phyloP scores from a whole-genome alignment of 2,113 vertebrate genomes.

The Peromyscus leucopus region DNA sequence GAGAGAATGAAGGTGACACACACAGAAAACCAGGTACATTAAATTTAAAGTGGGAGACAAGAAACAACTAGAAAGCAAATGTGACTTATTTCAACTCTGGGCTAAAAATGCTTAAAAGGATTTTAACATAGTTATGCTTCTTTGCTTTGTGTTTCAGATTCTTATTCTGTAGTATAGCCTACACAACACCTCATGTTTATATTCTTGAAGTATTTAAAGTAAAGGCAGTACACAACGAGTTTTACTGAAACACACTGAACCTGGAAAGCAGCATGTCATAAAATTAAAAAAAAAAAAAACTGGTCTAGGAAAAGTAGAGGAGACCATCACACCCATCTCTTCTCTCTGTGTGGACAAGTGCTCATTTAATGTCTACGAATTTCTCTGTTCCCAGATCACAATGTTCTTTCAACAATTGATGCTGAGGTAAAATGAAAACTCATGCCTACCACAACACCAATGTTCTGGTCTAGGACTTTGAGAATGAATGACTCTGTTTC shows the following conservation, averaged over 20 bases:
- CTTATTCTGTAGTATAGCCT: not conserved
- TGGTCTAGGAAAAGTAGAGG: not conserved
- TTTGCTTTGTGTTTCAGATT: not conserved
- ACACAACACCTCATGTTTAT: not conserved
- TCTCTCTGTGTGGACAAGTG: not conserved
- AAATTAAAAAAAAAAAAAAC: conserved; percentile 11
- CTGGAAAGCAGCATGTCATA: not conserved
- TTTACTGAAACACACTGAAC: not conserved
- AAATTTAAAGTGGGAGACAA: not conserved
- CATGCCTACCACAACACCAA: not conserved
- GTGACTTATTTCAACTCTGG: not conserved
- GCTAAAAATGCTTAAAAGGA: not conserved
- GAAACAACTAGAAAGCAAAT: conserved; percentile 8
- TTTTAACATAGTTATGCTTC: not conserved
- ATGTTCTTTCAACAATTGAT: not conserved
- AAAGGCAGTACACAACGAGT: not conserved
- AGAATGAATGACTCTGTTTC: not conserved
- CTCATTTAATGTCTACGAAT: not conserved
- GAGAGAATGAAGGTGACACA: not conserved
- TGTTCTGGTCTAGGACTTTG: not conserved
- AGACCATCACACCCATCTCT: conserved; percentile 26
- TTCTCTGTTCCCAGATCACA: not conserved
- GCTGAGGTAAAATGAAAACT: not conserved
- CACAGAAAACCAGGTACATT: not conserved
- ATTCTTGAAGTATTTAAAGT: not conserved